Percentiles rank a stretch among this genome's conserved stretches.
These are phyloP conservation scores for Eurystomus glaucurus DNA, from an alignment of 2,797 vertebrate genomes.

Conservation along the genomic window DNA sequence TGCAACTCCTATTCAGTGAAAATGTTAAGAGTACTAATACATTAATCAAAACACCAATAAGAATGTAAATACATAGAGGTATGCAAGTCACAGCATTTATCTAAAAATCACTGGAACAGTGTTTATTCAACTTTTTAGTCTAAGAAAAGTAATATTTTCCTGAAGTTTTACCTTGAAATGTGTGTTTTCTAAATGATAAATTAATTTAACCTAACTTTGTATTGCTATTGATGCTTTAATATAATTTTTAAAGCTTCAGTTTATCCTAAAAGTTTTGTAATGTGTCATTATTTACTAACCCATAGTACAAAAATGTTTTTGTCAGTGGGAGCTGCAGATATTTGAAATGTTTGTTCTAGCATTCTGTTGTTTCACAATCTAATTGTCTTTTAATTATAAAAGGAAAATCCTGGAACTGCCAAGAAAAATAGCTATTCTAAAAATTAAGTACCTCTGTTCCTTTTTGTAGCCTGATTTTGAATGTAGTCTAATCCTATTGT, in stretches of 20 bases:
- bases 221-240: background rate
- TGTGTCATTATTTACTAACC: background rate
- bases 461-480: background rate
- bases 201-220: background rate
- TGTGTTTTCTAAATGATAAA: background rate
- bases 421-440: background rate
- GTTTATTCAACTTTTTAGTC: background rate
- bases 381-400: background rate
- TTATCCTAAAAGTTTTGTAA: background rate
- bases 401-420: background rate
- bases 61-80: background rate
- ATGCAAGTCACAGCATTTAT: background rate
- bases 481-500: background rate
- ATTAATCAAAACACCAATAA: background rate
- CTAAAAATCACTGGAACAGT: background rate
- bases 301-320: background rate
- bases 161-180: background rate
- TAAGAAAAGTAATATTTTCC: background rate
- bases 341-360: background rate
- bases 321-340: background rate
- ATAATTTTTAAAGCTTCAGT: fast-evolving
- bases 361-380: background rate
- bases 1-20: background rate
- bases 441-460: background rate
- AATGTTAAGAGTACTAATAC: background rate